phyloP scores from a whole-genome alignment of 2,113 vertebrate genomes.

The Laterallus jamaicensis region DNA sequence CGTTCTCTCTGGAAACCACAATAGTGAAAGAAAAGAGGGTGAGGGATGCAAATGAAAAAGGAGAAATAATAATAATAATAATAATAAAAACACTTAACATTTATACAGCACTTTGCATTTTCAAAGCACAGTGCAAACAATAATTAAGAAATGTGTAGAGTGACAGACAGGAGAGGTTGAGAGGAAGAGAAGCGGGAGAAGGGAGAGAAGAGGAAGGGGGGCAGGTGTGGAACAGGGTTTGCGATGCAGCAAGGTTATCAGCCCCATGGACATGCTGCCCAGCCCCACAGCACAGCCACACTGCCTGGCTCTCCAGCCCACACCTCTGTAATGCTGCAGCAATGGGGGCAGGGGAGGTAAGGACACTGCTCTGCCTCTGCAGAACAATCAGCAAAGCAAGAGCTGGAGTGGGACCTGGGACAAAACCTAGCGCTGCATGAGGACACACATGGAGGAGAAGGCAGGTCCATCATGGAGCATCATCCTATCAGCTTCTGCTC shows the following conservation, averaged over 20 bases:
- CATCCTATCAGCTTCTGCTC: not conserved
- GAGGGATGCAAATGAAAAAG: constrained; percentile 16
- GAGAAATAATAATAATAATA: constrained; percentile 13
- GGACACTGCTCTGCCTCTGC: not conserved
- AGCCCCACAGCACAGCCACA: rapidly evolving
- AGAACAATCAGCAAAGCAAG: not conserved
- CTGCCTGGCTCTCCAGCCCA: not conserved
- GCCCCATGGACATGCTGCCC: not conserved
- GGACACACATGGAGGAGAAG: not conserved
- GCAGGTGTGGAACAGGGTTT: not conserved
- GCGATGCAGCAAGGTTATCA: not conserved
- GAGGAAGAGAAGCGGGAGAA: not conserved
- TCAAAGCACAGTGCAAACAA: constrained; percentile 37
- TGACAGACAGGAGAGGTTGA: constrained; percentile 11
- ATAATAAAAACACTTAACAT: constrained; percentile 27
- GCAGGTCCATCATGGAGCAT: not conserved
- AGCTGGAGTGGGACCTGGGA: rapidly evolving
- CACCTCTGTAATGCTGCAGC: not conserved
- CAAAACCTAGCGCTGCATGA: rapidly evolving
- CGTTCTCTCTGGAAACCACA: constrained; percentile 49
- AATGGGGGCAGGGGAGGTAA: not conserved
- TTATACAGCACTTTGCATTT: constrained; percentile 21
- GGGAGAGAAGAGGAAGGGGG: not conserved
- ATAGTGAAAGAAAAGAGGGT: constrained; percentile 8
- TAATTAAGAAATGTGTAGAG: constrained; percentile 31